Percentiles rank a stretch among this genome's conserved stretches.
These are phyloP conservation scores for Drosophila mimetica DNA, from an alignment of 2,888 invertebrate genomes.

Conservation along the genomic window DNA sequence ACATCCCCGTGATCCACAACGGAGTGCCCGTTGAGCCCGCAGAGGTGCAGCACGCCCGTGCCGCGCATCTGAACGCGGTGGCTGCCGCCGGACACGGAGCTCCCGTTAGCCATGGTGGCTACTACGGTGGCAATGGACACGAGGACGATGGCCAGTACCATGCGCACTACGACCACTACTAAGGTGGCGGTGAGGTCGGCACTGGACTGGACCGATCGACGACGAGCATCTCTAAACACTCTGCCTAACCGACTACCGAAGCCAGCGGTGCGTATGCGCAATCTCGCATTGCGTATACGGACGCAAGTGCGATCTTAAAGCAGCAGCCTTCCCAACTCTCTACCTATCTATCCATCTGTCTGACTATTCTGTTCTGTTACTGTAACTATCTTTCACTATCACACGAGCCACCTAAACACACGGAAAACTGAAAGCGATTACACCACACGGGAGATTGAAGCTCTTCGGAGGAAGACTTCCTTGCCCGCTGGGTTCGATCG, in stretches of 20 bases:
- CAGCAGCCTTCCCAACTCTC: conserved; percentile 38
- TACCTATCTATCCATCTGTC: conserved; percentile 15
- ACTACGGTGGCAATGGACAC: conserved; percentile 70
- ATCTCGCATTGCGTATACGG: conserved; percentile 13
- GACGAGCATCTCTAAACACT: conserved; percentile 50
- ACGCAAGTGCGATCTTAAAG: conserved; percentile 30
- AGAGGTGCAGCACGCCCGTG: conserved; percentile 85
- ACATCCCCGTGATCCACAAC: conserved; percentile 85
- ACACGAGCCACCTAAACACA: conserved; percentile 4
- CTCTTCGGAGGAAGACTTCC: conserved; percentile 27
- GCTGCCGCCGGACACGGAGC: conserved; percentile 81
- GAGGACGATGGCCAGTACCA: conserved; percentile 81
- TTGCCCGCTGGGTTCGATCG: conserved; percentile 55
- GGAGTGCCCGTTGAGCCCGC: conserved; percentile 85
- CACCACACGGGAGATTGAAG: conserved; percentile 65
- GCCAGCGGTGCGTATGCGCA: conserved; percentile 54
- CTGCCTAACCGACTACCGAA: conserved; percentile 60
- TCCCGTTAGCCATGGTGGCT: conserved; percentile 56
- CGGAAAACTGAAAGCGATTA: conserved; percentile 38
- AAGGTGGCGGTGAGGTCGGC: conserved; percentile 36
- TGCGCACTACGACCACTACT: conserved; percentile 73
- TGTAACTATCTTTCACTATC: conserved; percentile 17
- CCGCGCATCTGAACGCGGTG: conserved; percentile 83
- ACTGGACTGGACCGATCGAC: conserved; percentile 29
- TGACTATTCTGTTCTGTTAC: conserved; percentile 16